Percentiles rank a stretch among this genome's conserved stretches.
These are phyloP conservation scores for Carapus acus DNA, from an alignment of 2,797 vertebrate species.

Conservation along the genomic window DNA sequence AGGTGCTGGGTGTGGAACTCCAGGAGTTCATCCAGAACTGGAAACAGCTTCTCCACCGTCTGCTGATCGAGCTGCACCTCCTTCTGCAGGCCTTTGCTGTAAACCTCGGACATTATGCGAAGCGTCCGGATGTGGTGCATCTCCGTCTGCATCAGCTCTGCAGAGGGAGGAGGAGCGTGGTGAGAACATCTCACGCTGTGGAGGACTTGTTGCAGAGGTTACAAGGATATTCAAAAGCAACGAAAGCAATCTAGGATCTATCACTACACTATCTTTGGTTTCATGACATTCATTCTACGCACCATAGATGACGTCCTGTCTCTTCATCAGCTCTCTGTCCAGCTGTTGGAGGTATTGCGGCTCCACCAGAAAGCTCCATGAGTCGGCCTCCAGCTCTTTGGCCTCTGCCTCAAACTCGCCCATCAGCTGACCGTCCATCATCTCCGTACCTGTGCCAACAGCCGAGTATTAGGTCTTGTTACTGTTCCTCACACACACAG, in stretches of 20 bases:
- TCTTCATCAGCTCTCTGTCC: constrained; percentile 86
- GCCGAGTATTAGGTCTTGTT: too few species aligned
- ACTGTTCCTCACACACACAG: too few species aligned
- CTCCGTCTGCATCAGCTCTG: constrained; percentile 97
- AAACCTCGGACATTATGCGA: constrained; percentile 95
- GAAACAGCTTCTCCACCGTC: constrained; percentile 86
- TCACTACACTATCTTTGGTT: neutral
- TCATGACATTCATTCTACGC: neutral
- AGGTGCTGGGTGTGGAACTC: constrained; percentile 88
- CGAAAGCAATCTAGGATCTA: too few species aligned
- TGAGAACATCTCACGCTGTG: too few species aligned
- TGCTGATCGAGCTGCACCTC: constrained; percentile 84
- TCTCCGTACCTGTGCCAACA: constrained; percentile 81
- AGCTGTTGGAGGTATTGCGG: constrained; percentile 83
- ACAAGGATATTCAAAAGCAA: too few species aligned
- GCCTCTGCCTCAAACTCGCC: constrained; percentile 89
- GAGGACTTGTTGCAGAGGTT: too few species aligned
- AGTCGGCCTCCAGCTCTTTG: constrained; percentile 90
- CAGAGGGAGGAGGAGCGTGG: too few species aligned
- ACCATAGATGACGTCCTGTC: constrained; percentile 97
- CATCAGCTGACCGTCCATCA: constrained; percentile 95
- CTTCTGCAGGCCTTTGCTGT: constrained; percentile 84
- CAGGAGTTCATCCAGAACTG: constrained; percentile 85
- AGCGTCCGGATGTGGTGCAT: constrained; percentile 93
- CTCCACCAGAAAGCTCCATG: constrained; percentile 90